Percentiles rank a stretch among this genome's conserved stretches.
Evolutionary conservation across 2,113 vertebrate species (phyloP).

Genomic region (Rhagologus leucostigma): DNA sequence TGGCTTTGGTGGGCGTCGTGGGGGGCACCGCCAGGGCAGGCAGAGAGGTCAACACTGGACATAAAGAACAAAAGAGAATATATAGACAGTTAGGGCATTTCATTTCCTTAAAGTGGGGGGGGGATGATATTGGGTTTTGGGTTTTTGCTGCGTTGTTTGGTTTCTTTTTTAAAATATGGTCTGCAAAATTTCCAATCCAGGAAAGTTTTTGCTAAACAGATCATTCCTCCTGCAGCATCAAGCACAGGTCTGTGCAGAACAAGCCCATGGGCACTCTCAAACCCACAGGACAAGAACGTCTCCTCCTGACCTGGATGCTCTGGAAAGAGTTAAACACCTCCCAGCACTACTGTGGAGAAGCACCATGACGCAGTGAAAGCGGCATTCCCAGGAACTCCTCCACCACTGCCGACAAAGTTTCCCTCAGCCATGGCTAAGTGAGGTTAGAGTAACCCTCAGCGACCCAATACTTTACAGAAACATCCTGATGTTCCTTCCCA

Average conservation of each 20-base stretch:
- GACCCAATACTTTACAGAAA: neutral
- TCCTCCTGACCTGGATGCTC: neutral
- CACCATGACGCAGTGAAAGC: neutral
- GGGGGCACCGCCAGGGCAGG: conserved; percentile 86
- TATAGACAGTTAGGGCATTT: fast-evolving
- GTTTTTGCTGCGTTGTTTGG: neutral
- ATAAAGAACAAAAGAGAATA: neutral
- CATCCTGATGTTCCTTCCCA: neutral
- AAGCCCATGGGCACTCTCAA: neutral
- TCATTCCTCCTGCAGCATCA: no score
- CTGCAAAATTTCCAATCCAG: neutral
- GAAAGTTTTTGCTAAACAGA: neutral
- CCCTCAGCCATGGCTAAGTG: neutral
- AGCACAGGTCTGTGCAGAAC: neutral
- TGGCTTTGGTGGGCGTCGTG: conserved; percentile 79
- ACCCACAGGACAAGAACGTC: neutral
- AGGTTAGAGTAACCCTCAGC: neutral
- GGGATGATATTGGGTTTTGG: fast-evolving
- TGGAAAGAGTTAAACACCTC: neutral
- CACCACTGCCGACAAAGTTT: neutral
- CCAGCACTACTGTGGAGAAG: neutral
- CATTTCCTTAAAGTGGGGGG: fast-evolving
- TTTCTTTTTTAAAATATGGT: neutral
- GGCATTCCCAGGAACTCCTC: neutral
- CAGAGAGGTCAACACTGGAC: conserved; percentile 82